A percentile compares a stretch with the other conserved stretches of the same genome.
Conservation (phyloP, 2,113 vertebrate genomes). For the Channa maculata region DNA sequence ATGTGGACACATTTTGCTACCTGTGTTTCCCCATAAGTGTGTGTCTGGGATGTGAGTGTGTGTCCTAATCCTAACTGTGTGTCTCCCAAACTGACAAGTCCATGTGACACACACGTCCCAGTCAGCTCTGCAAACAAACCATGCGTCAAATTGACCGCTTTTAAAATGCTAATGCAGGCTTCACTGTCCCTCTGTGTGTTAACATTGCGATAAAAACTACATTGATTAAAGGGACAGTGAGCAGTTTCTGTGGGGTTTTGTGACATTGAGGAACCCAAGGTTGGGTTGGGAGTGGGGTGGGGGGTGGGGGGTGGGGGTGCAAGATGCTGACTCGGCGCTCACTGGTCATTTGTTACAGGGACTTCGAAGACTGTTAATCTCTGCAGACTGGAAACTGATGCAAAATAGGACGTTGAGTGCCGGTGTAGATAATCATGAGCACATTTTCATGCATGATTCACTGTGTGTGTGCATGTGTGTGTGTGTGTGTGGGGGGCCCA, state of each 20-base stretch:
- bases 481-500: constrained; percentile 16
- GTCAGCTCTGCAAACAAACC: constrained; percentile 46
- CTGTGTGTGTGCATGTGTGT: not conserved
- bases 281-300: not conserved
- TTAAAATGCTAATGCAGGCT: constrained; percentile 67
- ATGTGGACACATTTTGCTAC: not conserved
- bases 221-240: constrained; percentile 59
- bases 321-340: constrained; percentile 58
- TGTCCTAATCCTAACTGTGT: not conserved
- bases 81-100: constrained; percentile 12
- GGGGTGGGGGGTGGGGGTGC: not conserved
- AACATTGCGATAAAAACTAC: constrained; percentile 50
- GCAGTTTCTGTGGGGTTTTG: constrained; percentile 8
- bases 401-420: constrained; percentile 26
- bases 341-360: constrained; percentile 43
- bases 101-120: constrained; percentile 38
- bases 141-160: constrained; percentile 71
- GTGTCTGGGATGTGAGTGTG: not conserved
- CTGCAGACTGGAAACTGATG: constrained; percentile 38
- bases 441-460: constrained; percentile 12
- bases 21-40: not conserved
- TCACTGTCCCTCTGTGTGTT: constrained; percentile 63
- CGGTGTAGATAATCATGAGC: constrained; percentile 18
- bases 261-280: constrained; percentile 59
- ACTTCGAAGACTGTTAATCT: constrained; percentile 30